Conservation (phyloP, 37 sponge, comb jelly and placozoan genomes). For the Halisarca cf. caerulea region DNA sequence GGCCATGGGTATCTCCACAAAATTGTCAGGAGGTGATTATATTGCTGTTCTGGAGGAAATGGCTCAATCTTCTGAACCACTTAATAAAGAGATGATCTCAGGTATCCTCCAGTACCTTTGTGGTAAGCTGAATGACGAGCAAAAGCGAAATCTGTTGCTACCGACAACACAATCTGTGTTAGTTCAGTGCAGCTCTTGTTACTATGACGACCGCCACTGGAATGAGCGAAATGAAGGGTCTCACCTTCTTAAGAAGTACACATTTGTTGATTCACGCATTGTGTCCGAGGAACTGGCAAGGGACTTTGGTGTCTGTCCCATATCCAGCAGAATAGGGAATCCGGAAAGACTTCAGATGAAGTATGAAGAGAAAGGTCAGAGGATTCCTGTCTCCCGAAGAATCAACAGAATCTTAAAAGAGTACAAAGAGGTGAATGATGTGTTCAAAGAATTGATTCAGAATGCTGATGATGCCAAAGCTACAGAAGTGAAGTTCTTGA, state of each 20-base stretch:
- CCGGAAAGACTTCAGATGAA: conserved; percentile 37
- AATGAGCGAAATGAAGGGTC: background rate
- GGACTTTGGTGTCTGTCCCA: conserved; percentile 52
- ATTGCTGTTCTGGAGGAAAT: conserved; percentile 15
- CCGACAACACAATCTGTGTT: conserved; percentile 30
- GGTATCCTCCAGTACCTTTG: conserved; percentile 6
- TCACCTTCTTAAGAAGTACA: background rate
- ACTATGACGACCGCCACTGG: conserved; percentile 59
- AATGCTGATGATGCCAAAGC: conserved; percentile 93
- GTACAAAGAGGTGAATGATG: conserved; percentile 62
- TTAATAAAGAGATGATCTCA: too few species aligned
- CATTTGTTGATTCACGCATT: conserved; percentile 35
- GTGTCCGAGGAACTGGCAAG: conserved; percentile 26
- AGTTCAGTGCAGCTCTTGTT: conserved; percentile 27
- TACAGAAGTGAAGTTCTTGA: conserved; percentile 66
- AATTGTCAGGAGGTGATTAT: background rate
- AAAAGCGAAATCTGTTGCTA: conserved; percentile 25
- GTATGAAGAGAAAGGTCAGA: conserved; percentile 41
- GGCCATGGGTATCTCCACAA: background rate
- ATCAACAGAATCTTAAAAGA: conserved; percentile 58
- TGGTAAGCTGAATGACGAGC: background rate
- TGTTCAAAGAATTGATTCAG: conserved; percentile 87
- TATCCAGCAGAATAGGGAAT: conserved; percentile 54
- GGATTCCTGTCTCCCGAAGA: conserved; percentile 53
- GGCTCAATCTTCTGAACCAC: background rate